phyloP scores from a whole-genome alignment of 2,888 invertebrate species.

The Pachydiplax longipennis region DNA sequence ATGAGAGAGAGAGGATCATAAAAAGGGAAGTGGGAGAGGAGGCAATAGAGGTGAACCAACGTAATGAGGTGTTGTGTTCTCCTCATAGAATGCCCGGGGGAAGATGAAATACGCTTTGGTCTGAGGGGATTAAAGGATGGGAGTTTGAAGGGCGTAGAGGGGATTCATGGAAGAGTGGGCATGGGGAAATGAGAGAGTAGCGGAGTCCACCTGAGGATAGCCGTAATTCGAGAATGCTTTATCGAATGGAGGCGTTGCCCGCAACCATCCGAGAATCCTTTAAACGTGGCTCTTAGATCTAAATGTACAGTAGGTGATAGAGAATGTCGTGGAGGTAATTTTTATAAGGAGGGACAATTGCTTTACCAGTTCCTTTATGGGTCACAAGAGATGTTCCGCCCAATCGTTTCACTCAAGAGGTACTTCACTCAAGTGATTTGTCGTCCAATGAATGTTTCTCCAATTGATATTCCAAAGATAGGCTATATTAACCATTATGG shows the following conservation, averaged over 20 bases:
- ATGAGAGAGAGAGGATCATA: neutral
- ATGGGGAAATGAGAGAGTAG: neutral
- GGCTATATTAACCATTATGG: too few species aligned
- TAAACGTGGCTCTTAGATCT: too few species aligned
- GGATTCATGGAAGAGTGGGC: neutral
- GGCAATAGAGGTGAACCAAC: neutral
- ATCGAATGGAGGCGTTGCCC: neutral
- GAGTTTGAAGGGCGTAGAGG: neutral
- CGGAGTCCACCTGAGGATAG: neutral
- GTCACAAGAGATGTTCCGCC: too few species aligned
- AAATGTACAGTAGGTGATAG: too few species aligned
- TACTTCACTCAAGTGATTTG: too few species aligned
- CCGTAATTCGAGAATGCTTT: neutral
- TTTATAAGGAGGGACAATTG: too few species aligned
- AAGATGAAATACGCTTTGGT: slow-evolving; percentile 24
- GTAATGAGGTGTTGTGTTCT: slow-evolving; percentile 44
- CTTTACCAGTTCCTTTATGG: too few species aligned
- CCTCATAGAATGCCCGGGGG: slow-evolving; percentile 26
- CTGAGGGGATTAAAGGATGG: neutral
- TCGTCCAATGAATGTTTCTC: too few species aligned
- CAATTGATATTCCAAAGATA: too few species aligned
- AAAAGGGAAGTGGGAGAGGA: neutral
- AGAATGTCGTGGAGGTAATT: too few species aligned
- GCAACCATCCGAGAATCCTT: too few species aligned
- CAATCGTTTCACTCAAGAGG: too few species aligned